Evolutionary conservation across 2,113 vertebrate genomes (phyloP).

Genomic region (Neolamprologus toae): DNA sequence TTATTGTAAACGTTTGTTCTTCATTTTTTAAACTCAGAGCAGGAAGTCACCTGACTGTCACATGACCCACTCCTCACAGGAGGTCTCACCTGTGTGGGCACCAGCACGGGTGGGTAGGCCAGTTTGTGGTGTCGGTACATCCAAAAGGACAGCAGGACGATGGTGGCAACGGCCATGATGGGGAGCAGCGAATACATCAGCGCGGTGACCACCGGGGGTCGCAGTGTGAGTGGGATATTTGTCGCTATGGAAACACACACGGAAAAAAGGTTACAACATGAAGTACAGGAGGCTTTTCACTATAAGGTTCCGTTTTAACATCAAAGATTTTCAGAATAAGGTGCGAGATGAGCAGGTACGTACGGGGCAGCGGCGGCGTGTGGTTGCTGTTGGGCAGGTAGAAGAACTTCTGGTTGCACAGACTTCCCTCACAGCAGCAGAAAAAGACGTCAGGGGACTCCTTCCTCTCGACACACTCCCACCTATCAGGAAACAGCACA

Average conservation of each 20-base stretch:
- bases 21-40: background rate
- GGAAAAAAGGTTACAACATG: background rate
- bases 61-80: background rate
- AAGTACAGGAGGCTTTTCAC: background rate
- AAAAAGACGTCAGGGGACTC: constrained; percentile 93
- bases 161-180: constrained; percentile 83
- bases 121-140: constrained; percentile 94
- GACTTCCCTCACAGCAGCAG: constrained; percentile 92
- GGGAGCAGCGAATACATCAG: constrained; percentile 88
- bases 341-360: background rate
- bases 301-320: background rate
- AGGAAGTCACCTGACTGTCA: background rate
- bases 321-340: background rate
- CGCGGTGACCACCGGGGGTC: constrained; percentile 81
- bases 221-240: constrained; percentile 77
- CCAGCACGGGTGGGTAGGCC: constrained; percentile 89
- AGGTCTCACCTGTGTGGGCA: constrained; percentile 88
- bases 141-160: constrained; percentile 87
- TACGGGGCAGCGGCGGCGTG: constrained; percentile 2
- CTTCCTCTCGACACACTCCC: constrained; percentile 86
- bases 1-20: background rate
- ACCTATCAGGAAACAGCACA: constrained; percentile 60
- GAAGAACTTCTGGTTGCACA: constrained; percentile 87
- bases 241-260: constrained; percentile 68
- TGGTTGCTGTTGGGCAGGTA: constrained; percentile 79